phyloP scores from a whole-genome alignment of 2,888 invertebrate species.

The Caenorhabditis macrosperma region DNA sequence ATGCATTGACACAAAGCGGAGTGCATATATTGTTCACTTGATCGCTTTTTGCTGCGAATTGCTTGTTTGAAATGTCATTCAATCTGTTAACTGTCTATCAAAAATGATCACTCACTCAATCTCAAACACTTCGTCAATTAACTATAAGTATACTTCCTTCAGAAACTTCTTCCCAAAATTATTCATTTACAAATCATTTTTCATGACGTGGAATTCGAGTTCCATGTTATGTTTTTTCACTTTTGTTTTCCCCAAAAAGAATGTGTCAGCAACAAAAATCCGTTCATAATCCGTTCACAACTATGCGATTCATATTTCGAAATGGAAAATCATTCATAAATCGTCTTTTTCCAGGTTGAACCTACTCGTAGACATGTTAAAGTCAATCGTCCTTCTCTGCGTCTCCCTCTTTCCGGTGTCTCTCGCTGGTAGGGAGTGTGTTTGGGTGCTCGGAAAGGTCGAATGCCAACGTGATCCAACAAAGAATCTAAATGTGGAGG shows the following conservation, averaged over 20 bases:
- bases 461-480: slow-evolving; percentile 73
- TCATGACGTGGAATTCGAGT: not conserved
- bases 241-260: not conserved
- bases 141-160: too few species aligned
- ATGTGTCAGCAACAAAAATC: slow-evolving; percentile 18
- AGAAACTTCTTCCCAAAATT: not conserved
- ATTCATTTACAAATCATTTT: not conserved
- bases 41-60: not conserved
- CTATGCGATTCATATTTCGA: not conserved
- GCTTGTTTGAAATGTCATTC: not conserved
- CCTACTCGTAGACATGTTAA: slow-evolving; percentile 5
- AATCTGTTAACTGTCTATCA: slow-evolving; percentile 6
- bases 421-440: slow-evolving; percentile 70
- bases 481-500: slow-evolving; percentile 78
- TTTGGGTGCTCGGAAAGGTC: slow-evolving; percentile 76
- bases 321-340: not conserved
- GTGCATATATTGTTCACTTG: not conserved
- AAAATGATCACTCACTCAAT: slow-evolving; percentile 6
- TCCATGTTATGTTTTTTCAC: not conserved
- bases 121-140: too few species aligned
- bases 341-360: slow-evolving; percentile 6
- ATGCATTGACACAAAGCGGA: too few species aligned
- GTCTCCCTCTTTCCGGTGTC: slow-evolving; percentile 25
- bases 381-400: slow-evolving; percentile 19
- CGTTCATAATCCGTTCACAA: slow-evolving; percentile 26